Evolutionary conservation across 2,888 invertebrate genomes (phyloP), one percentile per base, ranked within the genome.

Genomic region (Conops quadrifasciatus): DNA sequence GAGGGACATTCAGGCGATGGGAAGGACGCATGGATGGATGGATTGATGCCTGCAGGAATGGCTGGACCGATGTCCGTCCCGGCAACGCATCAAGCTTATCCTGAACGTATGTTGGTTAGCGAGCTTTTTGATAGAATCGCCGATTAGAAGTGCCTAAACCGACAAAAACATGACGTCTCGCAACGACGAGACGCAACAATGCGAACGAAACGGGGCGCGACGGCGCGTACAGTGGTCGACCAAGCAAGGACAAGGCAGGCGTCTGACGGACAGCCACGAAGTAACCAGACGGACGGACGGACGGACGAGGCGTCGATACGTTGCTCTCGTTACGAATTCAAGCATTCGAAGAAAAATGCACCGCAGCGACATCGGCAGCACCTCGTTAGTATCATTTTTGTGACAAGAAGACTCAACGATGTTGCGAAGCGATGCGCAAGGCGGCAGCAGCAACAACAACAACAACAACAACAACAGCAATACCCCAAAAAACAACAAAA

Each of bases 111-210:
- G 81, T 82, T 82, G 81, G 81, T 82, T 83, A 82, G 84, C 84
- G 81, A 84, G 85, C 85, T 84, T 85, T 83, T 84, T 85, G 85
- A 85, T 85, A 84, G 85, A 84, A 85, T 84, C 81, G 84, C 82
- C 85, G 85, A 85, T 85, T 85, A 85, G 85, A 84, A 84, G 84
- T 83, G 84, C 82, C 85, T 85, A 85, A 85, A 85, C 83, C 85
- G 85, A 85, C 85, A 85, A 84, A 85, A 85, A 85, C 85, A 85
- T 85, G 85, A 85, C 85, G 85, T 82, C 82, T 83, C 73, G 67
- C 73, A 51, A 62, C 60, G 15, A 68, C 47, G 19, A 43, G 16
- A 30, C 51, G 19, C 28, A 26, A 68, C n/a, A 36, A n/a, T 9
- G 9, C 11, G 45, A 24, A 21, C 28, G 43, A 43, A 7, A 74